Base-by-base conservation (phyloP, 2,888 invertebrate genomes). In the Eilema sororculum region DNA sequence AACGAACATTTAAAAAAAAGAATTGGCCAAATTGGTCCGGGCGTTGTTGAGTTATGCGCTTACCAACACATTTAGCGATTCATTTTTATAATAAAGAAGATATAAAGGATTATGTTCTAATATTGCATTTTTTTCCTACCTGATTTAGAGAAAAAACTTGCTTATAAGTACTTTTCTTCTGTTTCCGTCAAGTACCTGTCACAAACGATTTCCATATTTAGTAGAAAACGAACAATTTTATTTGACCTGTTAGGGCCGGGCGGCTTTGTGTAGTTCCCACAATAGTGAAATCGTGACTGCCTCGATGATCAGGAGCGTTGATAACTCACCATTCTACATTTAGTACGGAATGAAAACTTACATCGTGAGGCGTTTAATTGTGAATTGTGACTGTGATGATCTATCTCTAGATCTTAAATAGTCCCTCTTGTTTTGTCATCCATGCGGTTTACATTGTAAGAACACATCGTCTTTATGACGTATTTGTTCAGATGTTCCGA, bases 271-370 rank as follows among this genome's bases (percentile, higher is more conserved):
- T 76, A 81, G 87, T 93, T 92, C 92, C 90, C 92, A 93, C 91
- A 92, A 92, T 86, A 89, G 88, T 79, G 78, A 85, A 86, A 89
- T 92, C 93, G 94, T 94, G 94, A 94, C 94, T 86, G 82, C 83
- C 84, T 82, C 84, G 84, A 85, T 84, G 93, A 94, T 93, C 87
- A 81, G 87, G 84, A 89, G 88, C 84, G 74, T 78, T 81, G 94
- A 94, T 94, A 92, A 87, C 87, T 86, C 85, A 80, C 84, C 82
- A 84, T 84, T 87, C 83, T 74, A 84, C 86, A 82, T 84, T 90
- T 83, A 83, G 85, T 88, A 85, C 77, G 80, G 80, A 86, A 83
- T 80, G 82, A 79, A 84, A 83, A 76, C 84, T 83, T 81, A 83
- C 82, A 81, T 90, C 91, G 91, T 91, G 90, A 89, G 87, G 79